Conservation (phyloP, 2,888 invertebrate genomes). For the Nysson spinosus region DNA sequence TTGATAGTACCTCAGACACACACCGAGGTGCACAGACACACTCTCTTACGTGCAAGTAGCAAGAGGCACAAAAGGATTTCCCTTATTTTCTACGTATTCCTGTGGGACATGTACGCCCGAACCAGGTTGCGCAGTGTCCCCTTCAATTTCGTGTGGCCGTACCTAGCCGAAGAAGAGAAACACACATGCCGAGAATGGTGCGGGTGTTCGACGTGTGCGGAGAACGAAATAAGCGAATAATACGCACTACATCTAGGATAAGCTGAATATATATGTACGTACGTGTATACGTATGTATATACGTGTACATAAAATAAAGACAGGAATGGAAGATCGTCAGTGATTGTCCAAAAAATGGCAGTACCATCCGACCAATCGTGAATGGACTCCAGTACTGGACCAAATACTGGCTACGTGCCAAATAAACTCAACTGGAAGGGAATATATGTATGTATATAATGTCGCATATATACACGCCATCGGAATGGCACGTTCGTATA, state of each 20-base stretch:
- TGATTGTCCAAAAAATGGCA: constrained; percentile 69
- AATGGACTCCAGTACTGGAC: constrained; percentile 45
- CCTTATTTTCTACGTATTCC: constrained; percentile 34
- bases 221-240: constrained; percentile 69
- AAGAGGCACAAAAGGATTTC: constrained; percentile 41
- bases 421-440: constrained; percentile 57
- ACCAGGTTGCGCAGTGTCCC: constrained; percentile 27
- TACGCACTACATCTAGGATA: constrained; percentile 23
- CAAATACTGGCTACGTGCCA: constrained; percentile 63
- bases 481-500: constrained; percentile 43
- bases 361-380: constrained; percentile 54
- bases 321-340: constrained; percentile 37
- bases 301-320: constrained; percentile 21
- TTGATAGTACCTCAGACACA: constrained; percentile 2
- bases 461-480: constrained; percentile 24
- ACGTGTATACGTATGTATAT: constrained; percentile 1
- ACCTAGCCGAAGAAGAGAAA: constrained; percentile 26
- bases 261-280: constrained; percentile 22
- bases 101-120: constrained; percentile 25
- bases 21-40: constrained; percentile 19
- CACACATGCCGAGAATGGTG: constrained; percentile 50
- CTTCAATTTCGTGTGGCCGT: constrained; percentile 27
- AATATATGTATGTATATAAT: constrained; percentile 33
- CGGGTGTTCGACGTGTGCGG: constrained; percentile 66
- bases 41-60: constrained; percentile 16